phyloP scores from a whole-genome alignment of 1,140 invertebrate genomes.

The Eulimnadia texana region DNA sequence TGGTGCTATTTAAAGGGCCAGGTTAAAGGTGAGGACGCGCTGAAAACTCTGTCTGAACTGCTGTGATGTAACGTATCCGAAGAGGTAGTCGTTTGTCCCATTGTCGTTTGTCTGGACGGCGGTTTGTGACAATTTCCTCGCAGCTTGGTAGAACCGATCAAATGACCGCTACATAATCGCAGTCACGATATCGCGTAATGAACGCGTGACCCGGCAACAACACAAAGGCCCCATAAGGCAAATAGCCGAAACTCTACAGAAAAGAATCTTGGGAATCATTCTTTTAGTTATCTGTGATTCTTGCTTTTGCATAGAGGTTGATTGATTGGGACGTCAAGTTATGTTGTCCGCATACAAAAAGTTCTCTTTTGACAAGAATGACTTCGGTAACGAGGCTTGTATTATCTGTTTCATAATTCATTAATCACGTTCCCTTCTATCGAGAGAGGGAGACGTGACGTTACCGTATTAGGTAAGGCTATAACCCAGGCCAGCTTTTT shows the following conservation, averaged over 20 bases:
- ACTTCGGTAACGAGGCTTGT: no score
- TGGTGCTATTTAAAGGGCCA: neutral
- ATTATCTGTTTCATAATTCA: no score
- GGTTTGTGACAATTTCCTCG: neutral
- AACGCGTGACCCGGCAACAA: neutral
- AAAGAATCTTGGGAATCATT: no score
- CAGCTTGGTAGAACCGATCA: neutral
- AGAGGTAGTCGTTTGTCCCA: neutral
- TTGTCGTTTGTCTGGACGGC: neutral
- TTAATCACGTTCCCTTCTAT: no score
- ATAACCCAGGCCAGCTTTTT: no score
- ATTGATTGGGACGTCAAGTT: neutral
- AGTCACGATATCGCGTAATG: neutral
- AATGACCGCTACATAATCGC: neutral
- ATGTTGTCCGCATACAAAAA: no score
- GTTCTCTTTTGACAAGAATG: no score
- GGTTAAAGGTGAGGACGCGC: neutral
- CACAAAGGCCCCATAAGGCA: no score
- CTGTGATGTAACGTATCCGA: neutral
- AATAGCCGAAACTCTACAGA: no score
- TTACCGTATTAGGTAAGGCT: no score
- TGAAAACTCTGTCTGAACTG: neutral
- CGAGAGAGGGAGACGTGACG: no score
- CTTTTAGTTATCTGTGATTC: neutral
- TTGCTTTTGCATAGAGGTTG: neutral